These are phyloP conservation scores for Sthenelais limicola DNA, from an alignment of 2,888 invertebrate genomes.

Conservation along the genomic window DNA sequence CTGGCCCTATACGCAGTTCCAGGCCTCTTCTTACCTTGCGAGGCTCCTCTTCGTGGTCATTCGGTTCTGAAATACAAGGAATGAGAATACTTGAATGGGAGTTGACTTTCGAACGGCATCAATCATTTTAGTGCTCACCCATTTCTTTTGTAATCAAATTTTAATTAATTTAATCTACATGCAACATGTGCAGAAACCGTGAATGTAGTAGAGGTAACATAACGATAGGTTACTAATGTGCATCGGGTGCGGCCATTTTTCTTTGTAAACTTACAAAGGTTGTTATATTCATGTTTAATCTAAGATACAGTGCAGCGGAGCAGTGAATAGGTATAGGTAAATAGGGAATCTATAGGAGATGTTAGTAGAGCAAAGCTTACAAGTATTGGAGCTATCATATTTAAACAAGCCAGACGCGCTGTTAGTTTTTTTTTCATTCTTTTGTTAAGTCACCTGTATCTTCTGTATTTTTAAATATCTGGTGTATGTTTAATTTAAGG, in stretches of 20 bases:
- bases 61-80: slow-evolving; percentile 43
- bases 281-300: slow-evolving; percentile 3
- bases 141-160: no score
- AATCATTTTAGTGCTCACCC: no score
- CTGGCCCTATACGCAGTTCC: no score
- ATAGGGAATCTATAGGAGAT: slow-evolving; percentile 14
- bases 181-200: no score
- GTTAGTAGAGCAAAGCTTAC: slow-evolving; percentile 22
- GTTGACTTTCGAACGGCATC: background rate
- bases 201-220: no score
- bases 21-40: slow-evolving; percentile 45
- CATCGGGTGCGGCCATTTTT: slow-evolving; percentile 19
- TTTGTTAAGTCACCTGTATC: no score
- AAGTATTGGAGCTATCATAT: background rate
- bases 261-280: no score
- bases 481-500: no score
- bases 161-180: no score
- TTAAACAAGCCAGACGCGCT: slow-evolving; percentile 28
- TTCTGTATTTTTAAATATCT: no score
- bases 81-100: slow-evolving; percentile 6
- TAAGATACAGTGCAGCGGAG: slow-evolving; percentile 18
- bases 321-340: no score
- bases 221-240: slow-evolving; percentile 31
- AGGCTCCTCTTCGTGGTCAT: slow-evolving; percentile 38
- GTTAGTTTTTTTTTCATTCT: slow-evolving; percentile 26